Evolutionary conservation across 2,797 vertebrate species (phyloP).

Genomic region (Meda fulgida): DNA sequence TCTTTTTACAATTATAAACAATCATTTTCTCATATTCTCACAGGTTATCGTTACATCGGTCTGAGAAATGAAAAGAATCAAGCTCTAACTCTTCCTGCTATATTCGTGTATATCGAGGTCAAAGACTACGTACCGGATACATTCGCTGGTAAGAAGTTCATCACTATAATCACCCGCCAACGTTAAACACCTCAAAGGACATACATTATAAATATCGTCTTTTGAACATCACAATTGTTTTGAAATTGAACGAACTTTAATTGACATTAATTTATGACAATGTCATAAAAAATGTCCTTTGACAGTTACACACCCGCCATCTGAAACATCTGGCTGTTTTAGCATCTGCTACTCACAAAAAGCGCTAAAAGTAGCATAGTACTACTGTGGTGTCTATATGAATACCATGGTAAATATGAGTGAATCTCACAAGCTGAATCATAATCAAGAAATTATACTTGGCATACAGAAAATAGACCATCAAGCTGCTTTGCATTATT

Average conservation of each 20-base stretch:
- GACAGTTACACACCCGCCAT: neutral
- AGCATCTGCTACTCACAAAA: neutral
- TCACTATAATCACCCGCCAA: neutral
- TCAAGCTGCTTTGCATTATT: neutral
- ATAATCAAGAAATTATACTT: neutral
- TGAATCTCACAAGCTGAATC: neutral
- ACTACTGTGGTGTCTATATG: neutral
- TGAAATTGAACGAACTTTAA: too few species aligned
- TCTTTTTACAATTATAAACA: too few species aligned
- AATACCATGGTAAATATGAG: neutral
- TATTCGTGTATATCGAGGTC: conserved; percentile 89
- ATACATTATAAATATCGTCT: too few species aligned
- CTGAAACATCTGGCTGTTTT: neutral
- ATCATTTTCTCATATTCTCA: neutral
- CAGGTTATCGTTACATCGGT: conserved; percentile 89
- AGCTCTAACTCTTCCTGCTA: conserved; percentile 82
- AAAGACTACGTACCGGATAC: conserved; percentile 91
- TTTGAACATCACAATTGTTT: too few species aligned
- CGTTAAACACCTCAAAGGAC: too few species aligned
- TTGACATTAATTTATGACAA: too few species aligned
- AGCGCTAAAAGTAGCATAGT: neutral
- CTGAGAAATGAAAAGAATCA: conserved; percentile 89
- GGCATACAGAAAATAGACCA: neutral
- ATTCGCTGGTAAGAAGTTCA: conserved; percentile 80
- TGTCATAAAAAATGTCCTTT: too few species aligned